Evolutionary conservation across 2,113 vertebrate genomes (phyloP).

Genomic region (Lamprotornis superbus): DNA sequence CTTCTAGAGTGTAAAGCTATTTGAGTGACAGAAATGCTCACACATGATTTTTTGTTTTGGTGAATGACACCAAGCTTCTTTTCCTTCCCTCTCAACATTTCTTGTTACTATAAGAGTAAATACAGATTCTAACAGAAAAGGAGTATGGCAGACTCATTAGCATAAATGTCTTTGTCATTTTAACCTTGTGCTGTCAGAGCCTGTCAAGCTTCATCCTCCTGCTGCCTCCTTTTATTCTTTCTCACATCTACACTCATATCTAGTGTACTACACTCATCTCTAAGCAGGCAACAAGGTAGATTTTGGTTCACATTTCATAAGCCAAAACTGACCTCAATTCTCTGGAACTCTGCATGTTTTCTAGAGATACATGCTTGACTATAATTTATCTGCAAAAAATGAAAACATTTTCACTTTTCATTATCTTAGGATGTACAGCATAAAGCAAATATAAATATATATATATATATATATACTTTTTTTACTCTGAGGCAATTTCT

Average conservation of each 20-base stretch:
- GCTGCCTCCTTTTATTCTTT: neutral
- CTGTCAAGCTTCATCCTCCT: neutral
- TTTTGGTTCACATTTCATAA: neutral
- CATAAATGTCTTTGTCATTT: neutral
- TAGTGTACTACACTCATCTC: neutral
- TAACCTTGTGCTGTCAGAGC: neutral
- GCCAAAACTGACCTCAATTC: neutral
- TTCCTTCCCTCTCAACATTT: neutral
- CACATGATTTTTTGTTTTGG: neutral
- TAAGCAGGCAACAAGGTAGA: neutral
- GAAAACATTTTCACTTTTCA: neutral
- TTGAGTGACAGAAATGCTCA: neutral
- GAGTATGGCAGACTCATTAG: neutral
- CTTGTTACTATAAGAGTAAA: neutral
- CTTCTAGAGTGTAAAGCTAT: neutral
- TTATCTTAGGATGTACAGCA: neutral
- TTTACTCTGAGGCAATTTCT: neutral
- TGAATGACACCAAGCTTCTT: neutral
- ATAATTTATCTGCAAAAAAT: neutral
- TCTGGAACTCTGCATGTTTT: neutral
- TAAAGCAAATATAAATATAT: neutral
- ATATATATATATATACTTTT: neutral
- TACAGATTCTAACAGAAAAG: neutral
- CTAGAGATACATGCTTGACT: neutral
- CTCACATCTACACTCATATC: neutral